Percentiles rank a stretch among this genome's conserved stretches.
Conservation (phyloP, 2,888 invertebrate genomes). For the Uloborus plumipes region DNA sequence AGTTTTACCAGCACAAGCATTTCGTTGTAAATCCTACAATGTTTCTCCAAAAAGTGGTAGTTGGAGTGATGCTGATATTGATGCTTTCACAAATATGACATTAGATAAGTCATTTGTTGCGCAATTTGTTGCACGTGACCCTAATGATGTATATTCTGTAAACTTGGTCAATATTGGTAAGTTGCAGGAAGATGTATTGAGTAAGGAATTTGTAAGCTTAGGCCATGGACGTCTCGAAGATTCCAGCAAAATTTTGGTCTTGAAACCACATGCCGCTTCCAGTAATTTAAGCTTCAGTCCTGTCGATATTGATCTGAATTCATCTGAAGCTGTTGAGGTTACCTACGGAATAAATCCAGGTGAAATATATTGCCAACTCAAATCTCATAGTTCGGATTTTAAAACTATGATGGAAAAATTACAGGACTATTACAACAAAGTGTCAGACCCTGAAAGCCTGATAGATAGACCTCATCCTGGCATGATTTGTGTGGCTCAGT, state of each 20-base stretch:
- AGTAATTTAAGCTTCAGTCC: conserved; percentile 22
- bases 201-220: conserved; percentile 48
- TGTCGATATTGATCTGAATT: conserved; percentile 20
- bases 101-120: conserved; percentile 57
- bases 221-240: conserved; percentile 34
- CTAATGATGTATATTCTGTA: conserved; percentile 43
- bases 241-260: conserved; percentile 21
- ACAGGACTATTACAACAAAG: conserved; percentile 47
- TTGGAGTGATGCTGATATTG: conserved; percentile 64
- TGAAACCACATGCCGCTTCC: conserved; percentile 45
- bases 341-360: conserved; percentile 66
- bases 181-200: conserved; percentile 43
- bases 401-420: conserved; percentile 63
- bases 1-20: conserved; percentile 68
- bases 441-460: conserved; percentile 6
- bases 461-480: conserved; percentile 42
- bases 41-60: conserved; percentile 48
- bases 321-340: conserved; percentile 30
- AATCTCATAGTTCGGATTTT: conserved; percentile 65
- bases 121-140: conserved; percentile 53
- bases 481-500: conserved; percentile 66
- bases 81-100: conserved; percentile 65
- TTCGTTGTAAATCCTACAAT: conserved; percentile 67
- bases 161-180: conserved; percentile 54
- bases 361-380: conserved; percentile 67